A percentile compares a stretch with the other conserved stretches of the same genome.
phyloP scores from a whole-genome alignment of 2,888 invertebrate genomes.

The Synergus itoensis region DNA sequence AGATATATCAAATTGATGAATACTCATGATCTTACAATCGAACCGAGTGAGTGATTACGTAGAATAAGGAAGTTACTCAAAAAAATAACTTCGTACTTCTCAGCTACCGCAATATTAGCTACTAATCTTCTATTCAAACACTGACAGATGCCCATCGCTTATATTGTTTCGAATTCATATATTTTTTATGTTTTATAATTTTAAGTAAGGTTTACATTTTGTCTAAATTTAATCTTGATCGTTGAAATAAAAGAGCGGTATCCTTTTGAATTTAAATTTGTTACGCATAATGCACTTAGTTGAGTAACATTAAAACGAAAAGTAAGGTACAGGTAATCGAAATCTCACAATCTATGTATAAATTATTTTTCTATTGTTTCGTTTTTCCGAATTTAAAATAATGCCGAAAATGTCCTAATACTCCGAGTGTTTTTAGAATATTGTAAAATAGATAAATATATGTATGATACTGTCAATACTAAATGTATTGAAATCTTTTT shows the following conservation, averaged over 20 bases:
- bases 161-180: not conserved
- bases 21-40: not conserved
- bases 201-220: not conserved
- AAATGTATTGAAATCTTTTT: no score
- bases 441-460: no score
- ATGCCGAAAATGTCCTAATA: no score
- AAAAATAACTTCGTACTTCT: not conserved
- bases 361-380: not conserved
- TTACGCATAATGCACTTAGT: not conserved
- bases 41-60: conserved; percentile 3
- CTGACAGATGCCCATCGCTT: not conserved
- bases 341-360: not conserved
- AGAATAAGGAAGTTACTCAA: conserved; percentile 18
- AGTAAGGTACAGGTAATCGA: not conserved
- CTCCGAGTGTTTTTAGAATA: no score
- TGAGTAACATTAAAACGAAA: not conserved
- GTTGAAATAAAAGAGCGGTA: not conserved
- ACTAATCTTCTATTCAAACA: not conserved
- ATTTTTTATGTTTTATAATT: not conserved
- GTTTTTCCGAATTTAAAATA: no score
- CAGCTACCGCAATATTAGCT: not conserved
- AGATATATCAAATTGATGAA: conserved; percentile 22
- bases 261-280: not conserved
- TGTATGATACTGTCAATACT: no score
- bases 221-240: conserved; percentile 3